These are phyloP conservation scores for Plebejus anna DNA, from an alignment of 2,888 invertebrate genomes.

Conservation along the genomic window DNA sequence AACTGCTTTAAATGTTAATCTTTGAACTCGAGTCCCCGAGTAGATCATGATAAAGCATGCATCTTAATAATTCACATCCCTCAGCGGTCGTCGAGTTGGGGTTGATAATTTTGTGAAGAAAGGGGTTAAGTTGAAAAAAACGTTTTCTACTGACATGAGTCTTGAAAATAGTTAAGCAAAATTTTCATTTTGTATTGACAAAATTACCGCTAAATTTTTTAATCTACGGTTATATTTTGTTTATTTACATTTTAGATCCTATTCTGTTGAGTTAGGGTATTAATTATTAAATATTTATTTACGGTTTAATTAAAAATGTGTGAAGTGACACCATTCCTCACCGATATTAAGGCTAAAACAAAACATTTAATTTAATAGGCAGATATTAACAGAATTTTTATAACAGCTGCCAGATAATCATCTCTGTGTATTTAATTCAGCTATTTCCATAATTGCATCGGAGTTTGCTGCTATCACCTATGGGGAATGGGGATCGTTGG, in stretches of 20 bases:
- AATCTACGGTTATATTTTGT: neutral
- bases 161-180: neutral
- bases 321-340: too few relatives aligned
- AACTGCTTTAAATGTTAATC: slow-evolving; percentile 79
- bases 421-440: slow-evolving; percentile 44
- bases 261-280: neutral
- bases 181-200: neutral
- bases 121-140: slow-evolving; percentile 19
- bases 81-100: slow-evolving; percentile 16
- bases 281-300: neutral
- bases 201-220: neutral
- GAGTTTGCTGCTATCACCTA: slow-evolving; percentile 4
- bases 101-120: slow-evolving; percentile 10
- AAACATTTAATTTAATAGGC: neutral
- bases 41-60: slow-evolving; percentile 36
- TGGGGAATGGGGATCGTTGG: neutral
- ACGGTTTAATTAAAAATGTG: neutral
- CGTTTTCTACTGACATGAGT: neutral
- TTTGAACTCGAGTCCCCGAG: slow-evolving; percentile 54
- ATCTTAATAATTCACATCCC: slow-evolving; percentile 40
- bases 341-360: too few relatives aligned
- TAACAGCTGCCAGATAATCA: slow-evolving; percentile 41
- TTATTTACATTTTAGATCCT: neutral
- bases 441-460: slow-evolving; percentile 30
- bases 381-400: slow-evolving; percentile 3